phyloP scores from a whole-genome alignment of 30 jellyfish, hydroid and myxozoan genomes.

The Pelagia noctiluca region DNA sequence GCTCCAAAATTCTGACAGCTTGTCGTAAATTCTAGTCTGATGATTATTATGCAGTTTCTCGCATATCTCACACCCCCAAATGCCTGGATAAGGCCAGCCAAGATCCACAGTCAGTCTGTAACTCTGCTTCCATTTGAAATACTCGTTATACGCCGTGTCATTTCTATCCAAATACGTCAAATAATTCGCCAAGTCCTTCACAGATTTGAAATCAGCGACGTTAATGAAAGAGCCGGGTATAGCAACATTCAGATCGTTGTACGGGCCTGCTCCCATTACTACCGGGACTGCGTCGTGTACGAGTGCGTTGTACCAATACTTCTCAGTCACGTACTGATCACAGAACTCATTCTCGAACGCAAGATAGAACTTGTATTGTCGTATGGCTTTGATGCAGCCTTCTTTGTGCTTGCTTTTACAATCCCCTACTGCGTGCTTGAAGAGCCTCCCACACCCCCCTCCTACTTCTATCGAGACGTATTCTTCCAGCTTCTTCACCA shows the following conservation, averaged over 20 bases:
- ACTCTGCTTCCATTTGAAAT: conserved; percentile 57
- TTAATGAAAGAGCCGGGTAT: conserved; percentile 75
- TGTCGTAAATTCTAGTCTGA: background rate
- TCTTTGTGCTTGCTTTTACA: conserved; percentile 36
- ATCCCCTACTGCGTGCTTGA: background rate
- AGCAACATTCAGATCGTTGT: conserved; percentile 65
- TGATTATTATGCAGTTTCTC: conserved; percentile 30
- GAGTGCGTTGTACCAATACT: conserved; percentile 64
- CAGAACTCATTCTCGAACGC: conserved; percentile 73
- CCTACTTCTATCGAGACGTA: conserved; percentile 47
- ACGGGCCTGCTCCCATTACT: conserved; percentile 83
- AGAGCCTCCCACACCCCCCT: conserved; percentile 58
- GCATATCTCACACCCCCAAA: conserved; percentile 56
- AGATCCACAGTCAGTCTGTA: conserved; percentile 21
- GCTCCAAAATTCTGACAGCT: conserved; percentile 54
- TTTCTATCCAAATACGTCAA: conserved; percentile 56
- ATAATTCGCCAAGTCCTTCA: conserved; percentile 55
- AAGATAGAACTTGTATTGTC: conserved; percentile 53
- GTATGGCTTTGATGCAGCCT: conserved; percentile 23
- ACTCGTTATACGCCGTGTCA: conserved; percentile 73
- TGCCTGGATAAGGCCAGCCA: conserved; percentile 67
- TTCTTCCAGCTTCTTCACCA: conserved; percentile 41
- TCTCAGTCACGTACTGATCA: conserved; percentile 70
- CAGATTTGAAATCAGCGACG: conserved; percentile 49
- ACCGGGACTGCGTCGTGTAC: conserved; percentile 57